Base-by-base conservation (phyloP, 2,888 invertebrate species). In the Eudasyphora cyanicolor region DNA sequence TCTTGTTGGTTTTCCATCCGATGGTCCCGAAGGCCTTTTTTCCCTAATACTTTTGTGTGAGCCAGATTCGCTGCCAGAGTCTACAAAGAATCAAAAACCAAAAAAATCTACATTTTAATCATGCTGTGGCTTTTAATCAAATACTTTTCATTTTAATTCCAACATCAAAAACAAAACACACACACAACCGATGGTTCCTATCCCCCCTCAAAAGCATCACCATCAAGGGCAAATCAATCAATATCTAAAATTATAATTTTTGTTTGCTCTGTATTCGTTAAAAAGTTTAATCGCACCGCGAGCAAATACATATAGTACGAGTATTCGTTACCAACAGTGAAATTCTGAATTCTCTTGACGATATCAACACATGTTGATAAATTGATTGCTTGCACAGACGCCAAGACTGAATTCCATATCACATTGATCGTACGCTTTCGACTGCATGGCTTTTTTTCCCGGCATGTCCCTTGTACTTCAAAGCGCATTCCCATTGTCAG, bases 1-100 rank as follows among this genome's bases (percentile, higher is more conserved):
- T 87, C 99, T 94, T n/a, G 99, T 99, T 12, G 99, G 98, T 92
- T 99, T 99, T 75, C 98, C 98, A 92, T 98, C 98, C 82, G 92
- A 92, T 87, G 92, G 92, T 86, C 92, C 92, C 84, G 92, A 92
- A 86, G 92, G 91, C 86, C 92, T 89, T 87, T 92, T 92, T 79
- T 92, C 93, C 86, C 94, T 93, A 84, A 95, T 95, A 89, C 96
- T 96, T 93, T 96, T 97, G 92, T 96, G 97, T 74, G 96, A 97
- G 29, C 97, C 97, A 85, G 97, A 97, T 92, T 97, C 97, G 87
- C 97, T 97, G 88, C 96, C 96, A n/a, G 97, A 97, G 93, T 97
- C 97, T 97, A 94, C n/a, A 93, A 93, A 84, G 49, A 83, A 82
- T 84, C 83, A 84, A 84, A 84, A 84, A 64, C 83, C 83, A 57